These are phyloP conservation scores for Platyrinchus mystaceus DNA, from an alignment of 2,797 vertebrate species.

Conservation along the genomic window DNA sequence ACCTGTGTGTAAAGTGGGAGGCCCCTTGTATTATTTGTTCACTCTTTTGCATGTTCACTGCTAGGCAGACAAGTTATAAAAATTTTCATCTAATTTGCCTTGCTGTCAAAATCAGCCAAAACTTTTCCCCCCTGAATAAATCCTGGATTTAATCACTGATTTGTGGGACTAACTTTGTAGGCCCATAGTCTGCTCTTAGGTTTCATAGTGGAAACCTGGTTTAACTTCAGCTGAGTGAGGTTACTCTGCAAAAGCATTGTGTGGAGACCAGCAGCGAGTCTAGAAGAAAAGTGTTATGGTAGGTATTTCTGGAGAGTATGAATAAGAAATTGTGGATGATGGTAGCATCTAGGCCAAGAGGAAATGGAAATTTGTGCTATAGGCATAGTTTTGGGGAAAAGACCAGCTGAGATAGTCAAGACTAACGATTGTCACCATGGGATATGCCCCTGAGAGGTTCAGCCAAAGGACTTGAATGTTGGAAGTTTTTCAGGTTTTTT, in stretches of 20 bases:
- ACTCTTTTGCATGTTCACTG: neutral
- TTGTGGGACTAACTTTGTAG: neutral
- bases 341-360: neutral
- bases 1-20: neutral
- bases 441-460: constrained; percentile 51
- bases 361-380: neutral
- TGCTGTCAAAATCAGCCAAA: neutral
- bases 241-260: neutral
- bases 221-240: neutral
- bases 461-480: constrained; percentile 63
- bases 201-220: neutral
- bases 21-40: neutral
- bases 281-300: neutral
- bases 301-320: neutral
- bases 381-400: neutral
- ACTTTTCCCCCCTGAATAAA: neutral
- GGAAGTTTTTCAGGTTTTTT: constrained; percentile 2
- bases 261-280: neutral
- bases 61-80: neutral
- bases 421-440: constrained; percentile 14
- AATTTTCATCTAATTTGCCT: neutral
- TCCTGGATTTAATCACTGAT: neutral
- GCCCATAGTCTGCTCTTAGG: neutral
- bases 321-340: neutral
- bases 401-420: neutral